Evolutionary conservation across 1,140 invertebrate species (phyloP), one percentile per base, ranked within the genome.

Genomic region (Wiebesia pumilae): DNA sequence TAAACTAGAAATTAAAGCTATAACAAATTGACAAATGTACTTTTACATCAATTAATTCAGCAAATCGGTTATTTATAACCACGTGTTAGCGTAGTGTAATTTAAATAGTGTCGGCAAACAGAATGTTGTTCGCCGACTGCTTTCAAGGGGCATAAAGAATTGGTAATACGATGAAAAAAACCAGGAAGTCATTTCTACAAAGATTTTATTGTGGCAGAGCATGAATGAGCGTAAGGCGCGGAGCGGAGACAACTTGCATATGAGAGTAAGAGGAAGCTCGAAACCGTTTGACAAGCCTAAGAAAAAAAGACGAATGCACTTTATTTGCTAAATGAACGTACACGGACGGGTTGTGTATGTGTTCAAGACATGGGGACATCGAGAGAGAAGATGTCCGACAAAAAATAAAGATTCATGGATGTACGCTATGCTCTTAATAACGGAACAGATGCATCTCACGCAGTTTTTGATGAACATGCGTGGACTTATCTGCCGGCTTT

Each of bases 121-220:
- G n/a, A n/a, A n/a, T n/a, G n/a, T n/a, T n/a, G n/a, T n/a, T n/a
- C n/a, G n/a, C n/a, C n/a, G n/a, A n/a, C n/a, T n/a, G n/a, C n/a
- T n/a, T n/a, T n/a, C n/a, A n/a, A n/a, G n/a, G n/a, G n/a, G n/a
- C n/a, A n/a, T n/a, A n/a, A n/a, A n/a, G n/a, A n/a, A n/a, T n/a
- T n/a, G n/a, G n/a, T n/a, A n/a, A n/a, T n/a, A n/a, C n/a, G n/a
- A n/a, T n/a, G n/a, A n/a, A n/a, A n/a, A n/a, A n/a, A n/a, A n/a
- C n/a, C n/a, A n/a, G n/a, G n/a, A n/a, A n/a, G n/a, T 33, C 12
- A 75, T 40, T 69, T 69, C 33, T n/a, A 75, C 10, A 84, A 84
- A 73, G 38, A 75, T 75, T 83, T 40, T 67, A 75, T 83, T 83
- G 81, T 65, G 19, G 40, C 33, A n/a, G 73, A n/a, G 58, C 73